A percentile compares a stretch with the other conserved stretches of the same genome.
These are phyloP conservation scores for Orientallactaga sibirica DNA, from an alignment of 2,797 vertebrate genomes.

Conservation along the genomic window DNA sequence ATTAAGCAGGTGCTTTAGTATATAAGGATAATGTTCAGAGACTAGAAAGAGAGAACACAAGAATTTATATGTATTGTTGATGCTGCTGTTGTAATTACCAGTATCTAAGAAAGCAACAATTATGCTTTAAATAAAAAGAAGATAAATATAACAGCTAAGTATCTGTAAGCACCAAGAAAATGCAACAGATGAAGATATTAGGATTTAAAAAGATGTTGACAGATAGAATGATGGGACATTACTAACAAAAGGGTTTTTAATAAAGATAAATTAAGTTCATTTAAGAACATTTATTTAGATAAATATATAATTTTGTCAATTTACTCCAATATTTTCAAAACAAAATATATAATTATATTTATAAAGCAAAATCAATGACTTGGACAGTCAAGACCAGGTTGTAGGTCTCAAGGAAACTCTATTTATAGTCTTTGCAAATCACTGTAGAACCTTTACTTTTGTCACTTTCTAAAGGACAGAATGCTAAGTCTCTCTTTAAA, in stretches of 20 bases:
- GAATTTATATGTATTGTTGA: neutral
- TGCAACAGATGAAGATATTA: neutral
- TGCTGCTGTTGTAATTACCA: neutral
- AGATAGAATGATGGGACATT: neutral
- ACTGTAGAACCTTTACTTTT: accelerated
- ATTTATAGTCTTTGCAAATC: neutral
- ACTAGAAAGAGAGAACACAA: constrained; percentile 13
- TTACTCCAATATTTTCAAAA: neutral
- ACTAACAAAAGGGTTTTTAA: neutral
- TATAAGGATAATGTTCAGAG: constrained; percentile 32
- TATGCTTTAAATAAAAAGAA: neutral
- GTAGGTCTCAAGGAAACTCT: neutral
- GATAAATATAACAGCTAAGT: constrained; percentile 12
- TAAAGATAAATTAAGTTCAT: constrained; percentile 40
- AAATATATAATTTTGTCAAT: constrained; percentile 1
- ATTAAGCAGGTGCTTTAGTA: constrained; percentile 7
- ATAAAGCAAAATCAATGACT: neutral
- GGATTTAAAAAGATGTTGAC: constrained; percentile 38
- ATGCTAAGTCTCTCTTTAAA: neutral
- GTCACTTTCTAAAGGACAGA: neutral
- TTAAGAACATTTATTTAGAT: constrained; percentile 44
- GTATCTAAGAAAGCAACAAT: constrained; percentile 7
- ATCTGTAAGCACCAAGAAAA: constrained; percentile 49
- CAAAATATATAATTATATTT: neutral
- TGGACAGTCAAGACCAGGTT: neutral